A percentile compares a stretch with the other conserved stretches of the same genome.
Evolutionary conservation across 2,797 vertebrate species (phyloP).

Genomic region (Lepidocolaptes lacrymiger): DNA sequence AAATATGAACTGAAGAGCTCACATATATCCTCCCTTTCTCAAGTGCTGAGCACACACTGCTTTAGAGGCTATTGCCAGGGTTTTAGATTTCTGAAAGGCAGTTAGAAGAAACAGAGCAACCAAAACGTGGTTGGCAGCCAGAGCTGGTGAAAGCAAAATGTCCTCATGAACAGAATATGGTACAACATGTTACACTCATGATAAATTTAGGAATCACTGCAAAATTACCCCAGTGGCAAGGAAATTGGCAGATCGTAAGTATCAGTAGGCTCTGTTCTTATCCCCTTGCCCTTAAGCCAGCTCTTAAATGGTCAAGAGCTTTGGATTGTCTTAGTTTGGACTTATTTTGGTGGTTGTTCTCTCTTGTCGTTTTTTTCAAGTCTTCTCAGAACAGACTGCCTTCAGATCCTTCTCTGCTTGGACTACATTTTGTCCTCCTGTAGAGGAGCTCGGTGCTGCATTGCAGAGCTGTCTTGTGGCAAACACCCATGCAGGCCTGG

Average conservation of each 20-base stretch:
- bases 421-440: not conserved
- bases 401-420: not conserved
- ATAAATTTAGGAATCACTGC: not conserved
- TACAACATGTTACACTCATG: not conserved
- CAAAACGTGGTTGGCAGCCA: not conserved
- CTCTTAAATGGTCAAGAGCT: not conserved
- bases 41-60: not conserved
- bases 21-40: not conserved
- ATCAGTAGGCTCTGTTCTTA: not conserved
- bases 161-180: not conserved
- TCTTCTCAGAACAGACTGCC: not conserved
- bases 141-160: not conserved
- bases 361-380: not conserved
- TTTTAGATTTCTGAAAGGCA: not conserved
- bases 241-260: not conserved
- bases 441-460: rapidly evolving
- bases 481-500: not conserved
- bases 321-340: not conserved
- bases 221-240: not conserved
- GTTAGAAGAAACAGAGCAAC: not conserved
- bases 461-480: not conserved
- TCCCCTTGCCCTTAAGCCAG: not conserved
- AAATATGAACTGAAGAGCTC: not conserved
- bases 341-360: not conserved
- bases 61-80: not conserved